A percentile compares a stretch with the other conserved stretches of the same genome.
Conservation (phyloP, 2,888 invertebrate species). For the Tricholauxania praeusta region DNA sequence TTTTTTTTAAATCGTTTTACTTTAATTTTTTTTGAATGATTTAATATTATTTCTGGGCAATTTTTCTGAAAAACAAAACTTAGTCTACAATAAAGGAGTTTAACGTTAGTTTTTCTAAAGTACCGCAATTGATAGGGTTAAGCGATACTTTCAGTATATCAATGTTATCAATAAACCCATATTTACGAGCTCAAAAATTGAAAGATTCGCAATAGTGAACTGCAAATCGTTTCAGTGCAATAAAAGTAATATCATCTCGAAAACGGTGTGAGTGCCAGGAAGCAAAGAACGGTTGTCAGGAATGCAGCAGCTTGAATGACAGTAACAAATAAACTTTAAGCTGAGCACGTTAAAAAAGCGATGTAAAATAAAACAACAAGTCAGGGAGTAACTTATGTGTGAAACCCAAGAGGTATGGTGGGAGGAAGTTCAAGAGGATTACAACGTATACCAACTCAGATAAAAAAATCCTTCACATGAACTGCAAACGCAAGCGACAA, state of each 20-base stretch:
- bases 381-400: neutral
- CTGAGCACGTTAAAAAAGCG: neutral
- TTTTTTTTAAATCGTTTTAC: too few relatives aligned
- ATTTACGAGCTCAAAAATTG: neutral
- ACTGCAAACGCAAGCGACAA: neutral
- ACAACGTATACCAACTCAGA: neutral
- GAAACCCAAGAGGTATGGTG: conserved; percentile 1
- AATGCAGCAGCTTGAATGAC: neutral
- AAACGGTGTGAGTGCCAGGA: neutral
- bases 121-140: too few relatives aligned
- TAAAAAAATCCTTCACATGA: too few relatives aligned
- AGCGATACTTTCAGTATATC: too few relatives aligned
- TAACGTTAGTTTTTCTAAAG: too few relatives aligned
- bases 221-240: conserved; percentile 29
- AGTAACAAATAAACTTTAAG: neutral
- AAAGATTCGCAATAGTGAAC: conserved; percentile 29
- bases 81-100: too few relatives aligned
- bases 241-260: conserved; percentile 14
- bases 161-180: too few relatives aligned
- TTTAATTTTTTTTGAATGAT: too few relatives aligned
- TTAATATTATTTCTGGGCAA: too few relatives aligned
- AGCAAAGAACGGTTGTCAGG: neutral
- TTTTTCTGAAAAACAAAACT: too few relatives aligned
- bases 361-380: too few relatives aligned
- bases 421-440: neutral